Evolutionary conservation across 1,140 invertebrate genomes (phyloP).

Genomic region (Drosophila arizonae): DNA sequence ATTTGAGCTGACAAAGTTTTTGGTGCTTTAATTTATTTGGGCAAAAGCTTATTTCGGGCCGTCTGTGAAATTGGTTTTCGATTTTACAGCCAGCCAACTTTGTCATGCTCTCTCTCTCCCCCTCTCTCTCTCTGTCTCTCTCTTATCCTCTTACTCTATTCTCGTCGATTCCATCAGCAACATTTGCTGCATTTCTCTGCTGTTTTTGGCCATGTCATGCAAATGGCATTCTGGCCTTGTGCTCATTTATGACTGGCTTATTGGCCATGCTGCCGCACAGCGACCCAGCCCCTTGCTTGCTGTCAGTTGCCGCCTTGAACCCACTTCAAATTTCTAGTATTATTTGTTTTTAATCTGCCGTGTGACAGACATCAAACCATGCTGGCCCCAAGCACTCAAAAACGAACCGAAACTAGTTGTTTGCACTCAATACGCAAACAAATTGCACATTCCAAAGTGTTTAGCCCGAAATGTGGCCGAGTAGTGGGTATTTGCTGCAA

Average conservation of each 20-base stretch:
- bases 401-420: conserved; percentile 4
- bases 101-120: neutral
- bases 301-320: conserved; percentile 44
- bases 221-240: conserved; percentile 58
- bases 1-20: conserved; percentile 66
- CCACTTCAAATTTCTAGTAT: conserved; percentile 35
- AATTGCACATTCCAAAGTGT: conserved; percentile 29
- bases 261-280: neutral
- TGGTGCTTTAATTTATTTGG: conserved; percentile 59
- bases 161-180: neutral
- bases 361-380: conserved; percentile 39
- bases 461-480: conserved; percentile 13
- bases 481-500: neutral
- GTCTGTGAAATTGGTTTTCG: conserved; percentile 70
- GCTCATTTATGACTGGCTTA: conserved; percentile 59
- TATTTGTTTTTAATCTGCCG: conserved; percentile 75
- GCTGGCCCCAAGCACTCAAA: conserved; percentile 12
- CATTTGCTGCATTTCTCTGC: conserved; percentile 36
- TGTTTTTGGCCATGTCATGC: conserved; percentile 36
- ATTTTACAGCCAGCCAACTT: conserved; percentile 41
- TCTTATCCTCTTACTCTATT: neutral
- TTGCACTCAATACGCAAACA: conserved; percentile 6
- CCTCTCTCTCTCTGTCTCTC: neutral
- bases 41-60: conserved; percentile 47
- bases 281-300: neutral